These are phyloP conservation scores for Diabrotica virgifera DNA, from an alignment of 1,140 invertebrate species.

Conservation along the genomic window DNA sequence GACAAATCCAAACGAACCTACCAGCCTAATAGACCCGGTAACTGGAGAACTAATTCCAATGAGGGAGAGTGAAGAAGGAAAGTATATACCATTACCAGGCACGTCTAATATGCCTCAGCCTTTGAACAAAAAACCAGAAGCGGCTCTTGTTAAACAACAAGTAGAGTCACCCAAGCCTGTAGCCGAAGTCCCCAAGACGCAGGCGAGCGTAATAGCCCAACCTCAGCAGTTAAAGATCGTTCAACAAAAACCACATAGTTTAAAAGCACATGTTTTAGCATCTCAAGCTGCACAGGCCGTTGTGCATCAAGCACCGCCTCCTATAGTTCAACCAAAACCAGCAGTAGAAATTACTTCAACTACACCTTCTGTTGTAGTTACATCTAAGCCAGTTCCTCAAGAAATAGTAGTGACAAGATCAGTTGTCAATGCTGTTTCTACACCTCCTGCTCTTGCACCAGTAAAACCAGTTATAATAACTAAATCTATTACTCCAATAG, in stretches of 20 bases:
- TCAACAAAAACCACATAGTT: slow-evolving; percentile 48
- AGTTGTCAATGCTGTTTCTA: slow-evolving; percentile 9
- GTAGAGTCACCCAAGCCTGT: slow-evolving; percentile 20
- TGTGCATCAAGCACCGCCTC: slow-evolving; percentile 28
- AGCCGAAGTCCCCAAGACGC: slow-evolving; percentile 27
- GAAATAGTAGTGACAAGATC: slow-evolving; percentile 1
- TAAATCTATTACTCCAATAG: slow-evolving; percentile 18
- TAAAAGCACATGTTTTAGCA: slow-evolving; percentile 56
- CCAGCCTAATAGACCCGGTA: slow-evolving; percentile 69
- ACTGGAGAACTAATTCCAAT: slow-evolving; percentile 71
- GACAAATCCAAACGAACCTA: slow-evolving; percentile 51
- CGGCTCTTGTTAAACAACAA: slow-evolving; percentile 27
- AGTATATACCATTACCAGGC: slow-evolving; percentile 61
- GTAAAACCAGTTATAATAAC: slow-evolving; percentile 18
- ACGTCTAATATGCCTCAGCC: background rate
- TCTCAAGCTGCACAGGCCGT: slow-evolving; percentile 44
- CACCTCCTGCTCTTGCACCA: slow-evolving; percentile 4
- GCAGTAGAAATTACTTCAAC: background rate
- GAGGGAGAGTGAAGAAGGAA: slow-evolving; percentile 69
- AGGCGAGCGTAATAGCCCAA: slow-evolving; percentile 27
- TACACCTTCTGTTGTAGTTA: background rate
- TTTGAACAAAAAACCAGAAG: slow-evolving; percentile 7
- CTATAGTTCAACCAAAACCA: slow-evolving; percentile 11
- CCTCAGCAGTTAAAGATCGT: slow-evolving; percentile 22
- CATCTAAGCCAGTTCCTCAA: background rate